Percentiles rank a stretch among this genome's conserved stretches.
Conservation (phyloP, 2,797 vertebrate species). For the Xiphorhynchus erythropygius region DNA sequence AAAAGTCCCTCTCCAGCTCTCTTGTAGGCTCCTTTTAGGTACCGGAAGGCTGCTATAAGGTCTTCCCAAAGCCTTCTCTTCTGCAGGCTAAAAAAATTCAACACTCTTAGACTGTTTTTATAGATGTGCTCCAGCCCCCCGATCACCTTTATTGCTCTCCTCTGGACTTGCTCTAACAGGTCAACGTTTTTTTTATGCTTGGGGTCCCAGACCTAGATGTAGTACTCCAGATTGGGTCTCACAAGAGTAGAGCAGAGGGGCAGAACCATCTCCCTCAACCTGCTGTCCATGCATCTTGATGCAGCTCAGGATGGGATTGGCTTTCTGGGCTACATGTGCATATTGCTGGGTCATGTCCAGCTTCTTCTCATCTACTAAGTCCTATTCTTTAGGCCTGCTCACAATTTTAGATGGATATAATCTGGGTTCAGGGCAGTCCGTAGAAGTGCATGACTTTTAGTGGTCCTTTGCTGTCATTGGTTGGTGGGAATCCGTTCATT, state of each 20-base stretch:
- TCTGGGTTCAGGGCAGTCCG: background rate
- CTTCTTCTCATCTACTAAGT: background rate
- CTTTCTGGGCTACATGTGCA: background rate
- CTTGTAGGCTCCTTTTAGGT: background rate
- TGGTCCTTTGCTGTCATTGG: background rate
- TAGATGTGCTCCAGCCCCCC: background rate
- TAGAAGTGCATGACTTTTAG: background rate
- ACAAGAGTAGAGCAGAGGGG: background rate
- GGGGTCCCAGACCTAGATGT: background rate
- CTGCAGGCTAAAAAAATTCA: background rate
- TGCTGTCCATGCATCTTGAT: fast-evolving
- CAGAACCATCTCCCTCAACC: background rate
- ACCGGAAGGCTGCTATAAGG: background rate
- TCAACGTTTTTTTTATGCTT: background rate
- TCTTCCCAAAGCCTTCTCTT: background rate
- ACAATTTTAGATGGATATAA: background rate
- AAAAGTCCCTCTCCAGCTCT: background rate
- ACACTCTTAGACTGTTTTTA: background rate
- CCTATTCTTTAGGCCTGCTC: background rate
- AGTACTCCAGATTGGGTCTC: background rate
- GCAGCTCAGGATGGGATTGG: background rate
- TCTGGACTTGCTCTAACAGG: background rate
- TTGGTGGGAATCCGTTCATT: background rate
- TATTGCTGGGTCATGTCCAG: fast-evolving
- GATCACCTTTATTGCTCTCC: background rate